A percentile compares a stretch with the other conserved stretches of the same genome.
phyloP scores from a whole-genome alignment of 2,113 vertebrate species.

The Brachyhypopomus gauderio region DNA sequence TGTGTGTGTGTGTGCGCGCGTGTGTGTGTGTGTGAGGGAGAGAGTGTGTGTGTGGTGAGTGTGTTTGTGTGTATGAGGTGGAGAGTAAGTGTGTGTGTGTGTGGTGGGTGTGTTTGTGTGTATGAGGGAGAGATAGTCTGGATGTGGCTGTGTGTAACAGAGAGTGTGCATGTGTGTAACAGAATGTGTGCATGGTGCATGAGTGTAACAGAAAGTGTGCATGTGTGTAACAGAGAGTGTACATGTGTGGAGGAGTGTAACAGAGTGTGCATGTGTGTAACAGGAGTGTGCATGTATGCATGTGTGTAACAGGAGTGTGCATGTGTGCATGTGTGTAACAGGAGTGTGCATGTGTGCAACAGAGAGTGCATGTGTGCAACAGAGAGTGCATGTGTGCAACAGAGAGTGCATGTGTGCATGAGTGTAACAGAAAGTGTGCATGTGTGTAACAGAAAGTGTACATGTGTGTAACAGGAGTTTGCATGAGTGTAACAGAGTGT shows the following conservation, averaged over 20 bases:
- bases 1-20: slow-evolving; percentile 59
- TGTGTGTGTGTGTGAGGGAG: background rate
- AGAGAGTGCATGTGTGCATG: background rate
- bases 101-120: slow-evolving; percentile 8
- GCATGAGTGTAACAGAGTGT: background rate
- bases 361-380: slow-evolving; percentile 51
- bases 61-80: slow-evolving; percentile 6
- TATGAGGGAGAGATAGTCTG: background rate
- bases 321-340: slow-evolving; percentile 45
- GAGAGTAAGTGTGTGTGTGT: no score
- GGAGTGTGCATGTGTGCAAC: slow-evolving; percentile 42
- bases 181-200: no score
- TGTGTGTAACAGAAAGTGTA: no score
- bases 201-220: slow-evolving; percentile 1
- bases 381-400: no score
- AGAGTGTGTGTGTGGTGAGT: background rate
- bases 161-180: no score
- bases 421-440: slow-evolving; percentile 10
- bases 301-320: background rate
- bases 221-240: background rate
- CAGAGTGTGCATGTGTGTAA: slow-evolving; percentile 50
- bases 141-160: slow-evolving; percentile 20
- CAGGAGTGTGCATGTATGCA: background rate
- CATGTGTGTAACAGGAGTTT: slow-evolving; percentile 59
- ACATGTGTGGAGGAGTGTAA: background rate